Base-by-base conservation (phyloP, 1,140 invertebrate species). In the Kradibia gibbosae region DNA sequence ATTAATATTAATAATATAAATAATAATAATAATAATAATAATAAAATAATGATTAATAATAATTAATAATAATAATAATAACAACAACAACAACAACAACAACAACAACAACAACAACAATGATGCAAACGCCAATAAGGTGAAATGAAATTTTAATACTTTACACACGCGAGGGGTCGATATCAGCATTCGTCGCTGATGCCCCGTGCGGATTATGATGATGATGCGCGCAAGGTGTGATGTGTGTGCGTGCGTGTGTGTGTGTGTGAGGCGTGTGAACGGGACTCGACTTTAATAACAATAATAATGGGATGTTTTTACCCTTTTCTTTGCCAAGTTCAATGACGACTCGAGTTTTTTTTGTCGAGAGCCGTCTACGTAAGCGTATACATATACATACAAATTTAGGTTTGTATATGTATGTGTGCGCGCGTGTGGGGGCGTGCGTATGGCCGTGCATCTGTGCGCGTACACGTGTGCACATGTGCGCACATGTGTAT, bases 241-340 rank as follows among this genome's bases (percentile, higher is more conserved):
- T 22, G 50, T 55, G 36, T 42, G 48, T 53, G 65, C 25, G n/a
- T 15, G 42, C 28, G 36, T 28, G 48, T 78, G 48, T 53, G 74
- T 22, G 53, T 62, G 75, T 77, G 62, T 73, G 28, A 62, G 53
- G 80, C 39, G 73, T 81, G 74, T 76, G 80, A 81, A 74, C 73
- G 80, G 73, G 57, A 53, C 80, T 81, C 80, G 73, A 70, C 50
- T 48, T 76, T 70, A 75, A 70, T 76, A 80, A 81, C 48, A 81
- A 80, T 80, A 77, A 76, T 76, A 76, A 76, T 81, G 80, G 80
- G 80, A 81, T 81, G 48, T 76, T 72, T 78, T 75, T 82, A 71
- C 53, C 65, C 65, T 82, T 72, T 60, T 77, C 39, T 77, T 70
- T 48, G 73, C 48, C 80, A 81, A 75, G 25, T 70, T 31, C 48